Base-by-base conservation (phyloP, 2,888 invertebrate genomes). In the Escarpia spicata region DNA sequence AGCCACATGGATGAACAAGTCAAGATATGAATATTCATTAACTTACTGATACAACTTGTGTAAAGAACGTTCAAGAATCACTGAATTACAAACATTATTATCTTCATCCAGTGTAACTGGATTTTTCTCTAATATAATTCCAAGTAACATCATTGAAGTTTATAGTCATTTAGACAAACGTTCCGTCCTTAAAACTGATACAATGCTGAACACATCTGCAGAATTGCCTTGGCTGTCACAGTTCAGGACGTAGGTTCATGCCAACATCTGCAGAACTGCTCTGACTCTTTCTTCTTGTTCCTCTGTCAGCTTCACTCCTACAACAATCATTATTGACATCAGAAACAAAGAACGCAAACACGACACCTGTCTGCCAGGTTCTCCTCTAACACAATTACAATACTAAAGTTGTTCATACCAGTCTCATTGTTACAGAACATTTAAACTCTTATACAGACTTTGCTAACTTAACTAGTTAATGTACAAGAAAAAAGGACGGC, bases 251-350 rank as follows among this genome's bases (percentile, higher is more conserved):
- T n/a, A 75, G 26, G n/a, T 75, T 93, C 92, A 94, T 31, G 93
- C 92, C 89, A 94, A 91, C 45, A 93, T 44, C 91, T 93, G 93
- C 19, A 94, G 90, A 37, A 94, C 92, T 91, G 92, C 91, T 91
- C 93, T 90, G 3, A 93, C 93, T 93, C 94, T 90, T 45, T 93
- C 93, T n/a, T 92, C 90, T 91, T 92, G 58, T 10, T 91, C 92
- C 2, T 43, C 43, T 90, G 43, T 31, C 37, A 92, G 37, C 26
- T 91, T 43, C n/a, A 90, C 37, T 19, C 90, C 92, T 92, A 92
- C 26, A 75, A 75, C 19, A 26, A 3, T 15, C 90, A 90, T 10
- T 90, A 90, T 43, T 37, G 15, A 75, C 75, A 75, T 75, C 75
- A 89, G 91, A 89, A 89, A 31, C n/a, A 91, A 8, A 92, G n/a